Conservation (phyloP, 2,888 invertebrate species). For the Sepiola atlantica region DNA sequence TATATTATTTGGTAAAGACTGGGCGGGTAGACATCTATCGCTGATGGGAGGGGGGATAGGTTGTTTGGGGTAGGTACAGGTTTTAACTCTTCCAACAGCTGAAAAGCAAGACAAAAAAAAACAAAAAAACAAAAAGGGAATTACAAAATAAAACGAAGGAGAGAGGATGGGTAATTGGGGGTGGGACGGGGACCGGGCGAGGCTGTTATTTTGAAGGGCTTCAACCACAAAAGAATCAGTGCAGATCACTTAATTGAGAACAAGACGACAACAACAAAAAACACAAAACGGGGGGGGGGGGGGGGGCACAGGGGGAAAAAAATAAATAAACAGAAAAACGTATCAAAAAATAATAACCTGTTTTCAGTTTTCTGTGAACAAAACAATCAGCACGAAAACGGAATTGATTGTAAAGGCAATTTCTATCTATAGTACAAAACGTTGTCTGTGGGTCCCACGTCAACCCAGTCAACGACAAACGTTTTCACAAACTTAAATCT, state of each 20-base stretch:
- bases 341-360: background rate
- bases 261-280: background rate
- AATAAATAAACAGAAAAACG: background rate
- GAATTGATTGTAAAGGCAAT: background rate
- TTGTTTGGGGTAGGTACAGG: background rate
- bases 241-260: slow-evolving; percentile 7
- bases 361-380: background rate
- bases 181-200: background rate
- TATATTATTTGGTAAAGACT: too few species aligned
- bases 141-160: too few species aligned
- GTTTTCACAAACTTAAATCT: too few species aligned
- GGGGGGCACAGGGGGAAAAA: background rate
- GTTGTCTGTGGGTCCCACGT: too few species aligned
- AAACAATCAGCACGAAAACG: background rate
- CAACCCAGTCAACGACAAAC: too few species aligned
- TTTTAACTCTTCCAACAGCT: background rate
- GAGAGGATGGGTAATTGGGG: too few species aligned
- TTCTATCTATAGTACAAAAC: too few species aligned
- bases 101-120: background rate
- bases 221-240: background rate
- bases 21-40: background rate
- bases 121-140: too few species aligned
- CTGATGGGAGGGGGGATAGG: background rate
- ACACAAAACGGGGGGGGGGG: background rate
- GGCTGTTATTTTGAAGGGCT: background rate